Conservation (phyloP, 2,888 invertebrate species). For the Timandra comae region DNA sequence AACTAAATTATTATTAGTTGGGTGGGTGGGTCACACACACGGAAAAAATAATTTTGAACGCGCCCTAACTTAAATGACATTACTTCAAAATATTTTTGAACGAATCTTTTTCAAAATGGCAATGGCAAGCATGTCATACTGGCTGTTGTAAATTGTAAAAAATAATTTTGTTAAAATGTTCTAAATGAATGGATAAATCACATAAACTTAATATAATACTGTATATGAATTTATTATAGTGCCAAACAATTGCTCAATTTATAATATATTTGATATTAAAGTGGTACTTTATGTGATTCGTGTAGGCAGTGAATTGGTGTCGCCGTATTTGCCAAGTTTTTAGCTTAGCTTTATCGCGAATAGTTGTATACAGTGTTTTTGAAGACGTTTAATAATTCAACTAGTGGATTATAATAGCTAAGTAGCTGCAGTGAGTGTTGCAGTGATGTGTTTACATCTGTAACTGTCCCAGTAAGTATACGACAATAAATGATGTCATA, state of each 20-base stretch:
- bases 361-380: slow-evolving; percentile 30
- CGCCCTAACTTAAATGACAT: slow-evolving; percentile 31
- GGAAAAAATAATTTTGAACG: no score
- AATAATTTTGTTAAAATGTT: slow-evolving; percentile 48
- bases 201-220: slow-evolving; percentile 23
- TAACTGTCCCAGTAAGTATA: slow-evolving; percentile 66
- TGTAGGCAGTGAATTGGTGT: slow-evolving; percentile 65
- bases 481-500: slow-evolving; percentile 64
- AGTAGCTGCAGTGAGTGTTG: slow-evolving; percentile 38
- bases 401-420: slow-evolving; percentile 29
- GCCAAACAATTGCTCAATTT: slow-evolving; percentile 35
- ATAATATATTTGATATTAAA: slow-evolving; percentile 26
- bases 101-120: slow-evolving; percentile 58
- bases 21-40: no score
- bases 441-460: slow-evolving; percentile 73
- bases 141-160: slow-evolving; percentile 52
- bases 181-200: slow-evolving; percentile 34
- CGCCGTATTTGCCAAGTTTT: slow-evolving; percentile 46
- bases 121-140: slow-evolving; percentile 71
- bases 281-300: slow-evolving; percentile 42
- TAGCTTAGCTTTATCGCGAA: slow-evolving; percentile 38
- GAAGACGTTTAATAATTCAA: slow-evolving; percentile 25
- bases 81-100: slow-evolving; percentile 38
- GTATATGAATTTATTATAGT: slow-evolving; percentile 26
- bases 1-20: no score